Percentiles rank a stretch among this genome's conserved stretches.
Evolutionary conservation across 2,888 invertebrate genomes (phyloP).

Genomic region (Eristalis arbustorum): DNA sequence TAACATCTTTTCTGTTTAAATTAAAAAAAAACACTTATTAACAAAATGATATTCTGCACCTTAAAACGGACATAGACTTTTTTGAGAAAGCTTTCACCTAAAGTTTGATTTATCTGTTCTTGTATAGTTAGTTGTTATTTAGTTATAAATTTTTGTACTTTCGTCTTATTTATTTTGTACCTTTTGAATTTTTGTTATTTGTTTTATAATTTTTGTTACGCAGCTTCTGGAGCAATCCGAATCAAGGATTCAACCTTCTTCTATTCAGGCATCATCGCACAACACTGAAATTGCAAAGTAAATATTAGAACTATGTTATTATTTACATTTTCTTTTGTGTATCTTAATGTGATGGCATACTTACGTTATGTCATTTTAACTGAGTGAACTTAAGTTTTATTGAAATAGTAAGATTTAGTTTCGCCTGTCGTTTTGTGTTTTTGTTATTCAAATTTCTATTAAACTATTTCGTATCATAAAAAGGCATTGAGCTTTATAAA

Average conservation of each 20-base stretch:
- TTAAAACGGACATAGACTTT: constrained; percentile 69
- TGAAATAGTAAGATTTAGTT: not conserved
- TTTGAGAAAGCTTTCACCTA: constrained; percentile 39
- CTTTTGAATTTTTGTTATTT: constrained; percentile 71
- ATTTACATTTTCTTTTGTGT: constrained; percentile 72
- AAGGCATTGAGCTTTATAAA: constrained; percentile 18
- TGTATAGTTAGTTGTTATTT: constrained; percentile 33
- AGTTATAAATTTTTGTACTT: constrained; percentile 54
- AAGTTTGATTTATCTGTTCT: not conserved
- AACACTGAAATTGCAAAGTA: constrained; percentile 84
- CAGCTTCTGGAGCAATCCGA: constrained; percentile 86
- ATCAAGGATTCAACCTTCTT: constrained; percentile 81
- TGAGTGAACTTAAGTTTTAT: not conserved
- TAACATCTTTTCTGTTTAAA: not conserved
- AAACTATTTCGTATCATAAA: not conserved
- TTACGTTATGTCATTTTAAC: not conserved
- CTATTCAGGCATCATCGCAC: constrained; percentile 81
- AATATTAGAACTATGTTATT: constrained; percentile 81
- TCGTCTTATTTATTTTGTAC: constrained; percentile 76
- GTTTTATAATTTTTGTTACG: constrained; percentile 81
- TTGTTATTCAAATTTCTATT: not conserved
- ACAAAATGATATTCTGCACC: constrained; percentile 68
- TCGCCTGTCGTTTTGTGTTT: not conserved
- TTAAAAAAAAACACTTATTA: constrained; percentile 57
- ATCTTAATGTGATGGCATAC: not conserved